Evolutionary conservation across 2,797 vertebrate genomes (phyloP).

Genomic region (Ctenopoma kingsleyae): DNA sequence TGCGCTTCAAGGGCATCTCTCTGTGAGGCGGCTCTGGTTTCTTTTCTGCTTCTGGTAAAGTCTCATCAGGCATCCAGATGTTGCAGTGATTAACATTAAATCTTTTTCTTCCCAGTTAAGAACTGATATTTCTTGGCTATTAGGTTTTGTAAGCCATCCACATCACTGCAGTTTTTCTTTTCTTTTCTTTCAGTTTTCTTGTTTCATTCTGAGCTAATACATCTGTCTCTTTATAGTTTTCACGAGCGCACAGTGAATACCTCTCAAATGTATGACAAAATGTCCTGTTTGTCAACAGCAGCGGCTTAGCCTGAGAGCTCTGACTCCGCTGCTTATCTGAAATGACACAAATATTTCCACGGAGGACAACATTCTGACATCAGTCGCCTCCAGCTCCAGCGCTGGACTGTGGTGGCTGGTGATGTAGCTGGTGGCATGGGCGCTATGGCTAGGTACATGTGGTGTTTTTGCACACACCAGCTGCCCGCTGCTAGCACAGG

Average conservation of each 20-base stretch:
- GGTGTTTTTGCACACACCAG: constrained; percentile 30
- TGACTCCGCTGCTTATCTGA: constrained; percentile 44
- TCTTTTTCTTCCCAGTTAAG: constrained; percentile 14
- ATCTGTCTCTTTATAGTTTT: not conserved
- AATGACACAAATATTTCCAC: constrained; percentile 56
- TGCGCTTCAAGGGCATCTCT: constrained; percentile 49
- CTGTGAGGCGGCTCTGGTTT: not conserved
- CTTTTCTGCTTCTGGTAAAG: constrained; percentile 36
- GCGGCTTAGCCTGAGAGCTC: constrained; percentile 32
- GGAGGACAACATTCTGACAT: constrained; percentile 44
- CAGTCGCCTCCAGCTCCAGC: constrained; percentile 22
- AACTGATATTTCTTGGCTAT: not conserved
- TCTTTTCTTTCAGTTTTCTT: too few species aligned
- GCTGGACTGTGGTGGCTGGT: constrained; percentile 32
- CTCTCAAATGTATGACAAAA: constrained; percentile 11
- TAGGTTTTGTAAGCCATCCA: constrained; percentile 5
- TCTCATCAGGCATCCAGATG: constrained; percentile 59
- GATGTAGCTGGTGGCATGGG: constrained; percentile 37
- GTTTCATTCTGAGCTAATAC: not conserved
- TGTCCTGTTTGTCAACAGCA: constrained; percentile 31
- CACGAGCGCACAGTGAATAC: not conserved
- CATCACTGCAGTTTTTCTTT: not conserved
- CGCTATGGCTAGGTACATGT: constrained; percentile 17
- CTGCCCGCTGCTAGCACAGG: constrained; percentile 22
- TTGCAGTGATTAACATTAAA: constrained; percentile 32